Base-by-base conservation (phyloP, 2,888 invertebrate genomes). In the Dolichomitus sp. region DNA sequence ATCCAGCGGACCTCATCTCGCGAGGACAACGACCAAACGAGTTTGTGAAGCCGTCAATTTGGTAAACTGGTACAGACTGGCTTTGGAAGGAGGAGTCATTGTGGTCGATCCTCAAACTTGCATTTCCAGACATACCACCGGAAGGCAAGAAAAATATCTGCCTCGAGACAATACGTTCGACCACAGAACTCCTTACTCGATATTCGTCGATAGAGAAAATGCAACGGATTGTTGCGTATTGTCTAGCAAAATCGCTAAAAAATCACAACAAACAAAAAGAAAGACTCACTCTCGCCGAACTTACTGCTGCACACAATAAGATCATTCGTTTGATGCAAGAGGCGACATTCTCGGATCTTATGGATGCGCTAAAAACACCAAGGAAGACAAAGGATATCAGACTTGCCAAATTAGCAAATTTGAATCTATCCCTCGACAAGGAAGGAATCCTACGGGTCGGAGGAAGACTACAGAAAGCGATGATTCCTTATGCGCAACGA, bases 391-490 rank as follows among this genome's bases (percentile, higher is more conserved):
- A 45, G 54, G 37, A n/a, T 9, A 14, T 0, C 75, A 79, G 14
- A 30, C 14, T 30, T 0, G 1, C 14, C 27, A 85, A 80, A 30
- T 12, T 87, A 17, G 66, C 73, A 17, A 69, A 79, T 2, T 74
- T 88, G 23, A 80, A 69, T 59, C 87, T 87, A 6, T 88, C 85
- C 59, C 57, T 90, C 12, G 87, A 89, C 27, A 68, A 82, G 12
- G 27, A 80, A 11, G 82, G 81, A 7, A 37, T 88, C n/a, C 19
- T 88, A 19, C 81, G 87, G 48, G 87, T 87, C 14, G 86, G 88
- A n/a, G 85, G 85, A 7, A 61, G 89, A 54, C 30, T 87, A 73
- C 73, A 75, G 40, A 65, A 81, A 19, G 82, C 87, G 2, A 52
- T 69, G 19, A 45, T 87, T 17, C 14, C 74, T 4, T 85, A 42